Conservation (phyloP, 2,113 vertebrate species). For the Hemiprocne comata region DNA sequence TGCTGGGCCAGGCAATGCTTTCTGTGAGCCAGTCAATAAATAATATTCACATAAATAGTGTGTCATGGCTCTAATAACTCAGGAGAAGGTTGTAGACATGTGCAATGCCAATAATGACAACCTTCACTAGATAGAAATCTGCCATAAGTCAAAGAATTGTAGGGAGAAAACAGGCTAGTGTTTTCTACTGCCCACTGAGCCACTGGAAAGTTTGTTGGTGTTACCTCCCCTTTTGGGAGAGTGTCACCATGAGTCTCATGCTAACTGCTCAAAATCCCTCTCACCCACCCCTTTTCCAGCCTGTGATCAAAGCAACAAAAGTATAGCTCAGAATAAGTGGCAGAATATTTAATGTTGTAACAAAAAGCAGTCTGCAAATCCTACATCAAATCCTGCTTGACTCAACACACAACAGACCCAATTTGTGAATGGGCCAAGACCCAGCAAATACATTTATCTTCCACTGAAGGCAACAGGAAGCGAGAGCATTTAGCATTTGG, state of each 20-base stretch:
- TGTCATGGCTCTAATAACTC: neutral
- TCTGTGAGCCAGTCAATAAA: neutral
- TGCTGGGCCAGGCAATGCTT: neutral
- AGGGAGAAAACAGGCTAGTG: neutral
- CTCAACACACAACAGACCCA: neutral
- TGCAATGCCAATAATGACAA: neutral
- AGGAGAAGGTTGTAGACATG: neutral
- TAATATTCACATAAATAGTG: neutral
- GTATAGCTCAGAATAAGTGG: neutral
- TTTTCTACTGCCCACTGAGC: neutral
- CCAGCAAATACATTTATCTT: neutral
- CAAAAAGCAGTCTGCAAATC: neutral
- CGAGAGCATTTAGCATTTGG: neutral
- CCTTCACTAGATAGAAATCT: neutral
- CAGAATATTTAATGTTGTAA: neutral
- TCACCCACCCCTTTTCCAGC: neutral
- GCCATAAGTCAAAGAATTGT: neutral
- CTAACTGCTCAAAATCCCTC: neutral
- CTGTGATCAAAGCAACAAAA: neutral
- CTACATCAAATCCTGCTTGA: neutral
- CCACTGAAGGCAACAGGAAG: neutral
- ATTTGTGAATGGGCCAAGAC: neutral
- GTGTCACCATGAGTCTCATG: rapidly evolving
- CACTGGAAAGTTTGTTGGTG: neutral
- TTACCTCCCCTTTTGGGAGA: neutral